Base-by-base conservation (phyloP, 2,888 invertebrate species). In the Bembecia ichneumoniformis region DNA sequence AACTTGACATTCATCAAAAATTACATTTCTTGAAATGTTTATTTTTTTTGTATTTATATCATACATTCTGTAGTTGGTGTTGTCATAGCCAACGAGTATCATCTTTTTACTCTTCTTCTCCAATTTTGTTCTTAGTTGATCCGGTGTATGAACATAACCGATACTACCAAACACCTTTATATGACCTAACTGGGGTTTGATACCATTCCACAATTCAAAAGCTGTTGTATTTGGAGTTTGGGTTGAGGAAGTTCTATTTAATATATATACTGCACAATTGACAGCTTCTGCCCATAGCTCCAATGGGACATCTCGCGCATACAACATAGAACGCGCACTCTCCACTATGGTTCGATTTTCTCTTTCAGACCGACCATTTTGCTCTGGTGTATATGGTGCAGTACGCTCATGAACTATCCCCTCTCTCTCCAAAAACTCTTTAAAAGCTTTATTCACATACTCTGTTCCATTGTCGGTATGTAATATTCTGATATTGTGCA, bases 211-310 rank as follows among this genome's bases (percentile, higher is more conserved):
- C 3, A 68, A 13, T 55, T 74, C 68, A 52, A 52, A 61, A 4
- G 68, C 60, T 43, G 63, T 59, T 34, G 50, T 52, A 36, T 59
- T 54, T 1, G 49, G 17, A 3, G 59, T 58, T 20, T 64, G 58
- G 17, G 56, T 66, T 3, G 62, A 60, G 15, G 65, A 63, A 2
- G 55, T 68, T 44, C 69, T 54, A 48, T 75, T 75, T 3, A 75
- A 52, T 28, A 71, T 50, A 51, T 66, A 72, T 1, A 63, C 61
- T 11, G 68, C 69, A 49, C 63, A 67, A 4, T 64, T 59, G 0
- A 72, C 62, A 3, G 74, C 75, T 56, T 77, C 75, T 3, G 71
- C 73, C 75, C 73, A 77, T 5, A 71, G 13, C 20, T 56, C 10
- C 3, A 59, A 15, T 17, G 59, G 47, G 0, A 62, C 5, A 47